Evolutionary conservation across 2,113 vertebrate species (phyloP).

Genomic region (Glaucidium brasilianum): DNA sequence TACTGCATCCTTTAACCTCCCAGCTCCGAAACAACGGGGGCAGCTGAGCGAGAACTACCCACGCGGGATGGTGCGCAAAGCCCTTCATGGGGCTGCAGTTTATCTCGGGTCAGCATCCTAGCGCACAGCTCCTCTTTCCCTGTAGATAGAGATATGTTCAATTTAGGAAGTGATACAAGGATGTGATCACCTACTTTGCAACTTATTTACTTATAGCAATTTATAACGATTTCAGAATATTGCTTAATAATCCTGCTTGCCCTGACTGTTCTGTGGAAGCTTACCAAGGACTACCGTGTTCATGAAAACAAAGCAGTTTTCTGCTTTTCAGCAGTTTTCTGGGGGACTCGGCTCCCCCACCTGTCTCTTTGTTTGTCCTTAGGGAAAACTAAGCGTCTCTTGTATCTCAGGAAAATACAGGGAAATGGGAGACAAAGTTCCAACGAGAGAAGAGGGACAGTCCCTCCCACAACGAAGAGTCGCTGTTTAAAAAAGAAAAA

Average conservation of each 20-base stretch:
- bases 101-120: neutral
- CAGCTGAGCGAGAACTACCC: neutral
- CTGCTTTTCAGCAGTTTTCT: too few species aligned
- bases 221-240: too few species aligned
- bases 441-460: neutral
- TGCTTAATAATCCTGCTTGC: too few species aligned
- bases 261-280: too few species aligned
- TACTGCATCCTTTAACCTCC: neutral
- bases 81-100: neutral
- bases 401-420: neutral
- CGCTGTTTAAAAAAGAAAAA: neutral
- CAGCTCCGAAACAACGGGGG: neutral
- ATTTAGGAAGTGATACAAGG: neutral
- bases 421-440: neutral
- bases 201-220: too few species aligned
- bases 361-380: neutral
- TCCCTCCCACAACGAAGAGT: neutral
- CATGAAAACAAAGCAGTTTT: too few species aligned
- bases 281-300: too few species aligned
- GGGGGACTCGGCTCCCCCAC: neutral
- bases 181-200: too few species aligned
- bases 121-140: neutral
- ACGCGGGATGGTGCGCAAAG: accelerated
- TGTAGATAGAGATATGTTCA: neutral
- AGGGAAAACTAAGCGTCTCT: neutral